Conservation (phyloP, 2,113 vertebrate genomes). For the Sminthopsis crassicaudata region DNA sequence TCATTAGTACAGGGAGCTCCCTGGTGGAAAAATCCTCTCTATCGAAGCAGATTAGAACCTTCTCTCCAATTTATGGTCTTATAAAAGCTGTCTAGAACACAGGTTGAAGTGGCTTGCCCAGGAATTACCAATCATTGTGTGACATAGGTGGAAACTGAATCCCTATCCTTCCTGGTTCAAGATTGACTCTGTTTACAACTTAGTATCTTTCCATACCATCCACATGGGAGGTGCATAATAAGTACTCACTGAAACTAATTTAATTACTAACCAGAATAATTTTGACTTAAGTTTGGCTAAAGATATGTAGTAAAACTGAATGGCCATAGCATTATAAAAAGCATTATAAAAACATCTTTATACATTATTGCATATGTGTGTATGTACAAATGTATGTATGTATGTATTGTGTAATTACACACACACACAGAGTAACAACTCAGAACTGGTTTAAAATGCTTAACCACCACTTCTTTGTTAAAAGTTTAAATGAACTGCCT, state of each 20-base stretch:
- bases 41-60: not conserved
- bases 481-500: not conserved
- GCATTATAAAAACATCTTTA: not conserved
- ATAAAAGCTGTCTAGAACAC: not conserved
- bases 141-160: not conserved
- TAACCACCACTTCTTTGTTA: not conserved
- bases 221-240: not conserved
- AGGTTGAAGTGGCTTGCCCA: not conserved
- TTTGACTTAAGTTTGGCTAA: not conserved
- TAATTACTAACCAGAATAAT: not conserved
- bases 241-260: not conserved
- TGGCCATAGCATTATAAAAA: not conserved
- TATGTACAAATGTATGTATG: too few species aligned
- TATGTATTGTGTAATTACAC: too few species aligned
- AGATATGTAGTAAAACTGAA: not conserved
- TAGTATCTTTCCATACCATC: not conserved
- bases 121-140: not conserved
- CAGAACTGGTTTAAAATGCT: not conserved
- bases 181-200: not conserved
- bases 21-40: not conserved
- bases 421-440: not conserved
- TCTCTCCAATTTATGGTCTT: not conserved
- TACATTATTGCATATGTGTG: not conserved
- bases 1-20: not conserved
- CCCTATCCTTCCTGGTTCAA: not conserved